Evolutionary conservation across 2,797 vertebrate genomes (phyloP).

Genomic region (Masticophis lateralis): DNA sequence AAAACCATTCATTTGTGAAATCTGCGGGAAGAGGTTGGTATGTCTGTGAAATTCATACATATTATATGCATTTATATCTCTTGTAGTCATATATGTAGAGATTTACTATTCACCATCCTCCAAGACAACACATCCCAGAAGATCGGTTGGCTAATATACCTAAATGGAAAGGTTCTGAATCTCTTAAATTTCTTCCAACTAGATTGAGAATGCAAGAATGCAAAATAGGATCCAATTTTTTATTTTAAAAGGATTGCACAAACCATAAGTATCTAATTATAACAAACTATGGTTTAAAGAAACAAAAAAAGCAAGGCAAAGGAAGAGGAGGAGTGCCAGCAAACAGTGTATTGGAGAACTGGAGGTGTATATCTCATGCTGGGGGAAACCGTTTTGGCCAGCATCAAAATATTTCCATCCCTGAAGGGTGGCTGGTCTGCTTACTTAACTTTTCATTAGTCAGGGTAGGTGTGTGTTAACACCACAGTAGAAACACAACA

Average conservation of each 20-base stretch:
- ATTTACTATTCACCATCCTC: neutral
- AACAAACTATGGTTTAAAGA: neutral
- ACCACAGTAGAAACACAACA: neutral
- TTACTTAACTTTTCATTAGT: no score
- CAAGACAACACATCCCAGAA: neutral
- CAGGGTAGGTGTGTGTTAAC: neutral
- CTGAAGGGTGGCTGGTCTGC: no score
- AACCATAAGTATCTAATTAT: no score
- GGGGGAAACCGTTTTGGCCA: neutral
- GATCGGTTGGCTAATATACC: neutral
- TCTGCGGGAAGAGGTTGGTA: conserved; percentile 94
- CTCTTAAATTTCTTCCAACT: neutral
- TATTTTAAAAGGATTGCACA: neutral
- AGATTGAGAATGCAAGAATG: neutral
- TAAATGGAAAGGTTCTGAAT: neutral
- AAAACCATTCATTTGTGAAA: conserved; percentile 97
- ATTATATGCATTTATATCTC: neutral
- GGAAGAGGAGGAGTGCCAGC: no score
- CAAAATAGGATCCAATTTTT: neutral
- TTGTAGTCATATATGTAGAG: neutral
- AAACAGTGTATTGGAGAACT: neutral
- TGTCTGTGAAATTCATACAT: neutral
- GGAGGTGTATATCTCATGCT: neutral
- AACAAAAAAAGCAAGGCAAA: neutral
- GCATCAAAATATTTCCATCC: neutral